A percentile compares a stretch with the other conserved stretches of the same genome.
These are phyloP conservation scores for Mystacornis crossleyi DNA, from an alignment of 2,113 vertebrate genomes.

Conservation along the genomic window DNA sequence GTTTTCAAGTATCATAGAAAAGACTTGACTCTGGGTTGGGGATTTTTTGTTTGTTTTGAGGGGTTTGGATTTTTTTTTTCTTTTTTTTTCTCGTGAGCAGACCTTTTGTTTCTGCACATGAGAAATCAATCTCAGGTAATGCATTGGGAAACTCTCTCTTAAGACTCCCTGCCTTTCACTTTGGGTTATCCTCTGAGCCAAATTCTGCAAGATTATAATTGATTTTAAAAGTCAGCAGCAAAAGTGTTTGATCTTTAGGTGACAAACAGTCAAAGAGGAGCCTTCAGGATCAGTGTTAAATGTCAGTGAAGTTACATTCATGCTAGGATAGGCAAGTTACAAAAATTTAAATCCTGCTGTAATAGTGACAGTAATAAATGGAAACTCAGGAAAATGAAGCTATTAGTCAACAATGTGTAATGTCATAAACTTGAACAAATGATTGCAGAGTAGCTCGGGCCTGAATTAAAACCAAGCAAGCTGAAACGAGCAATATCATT, in stretches of 20 bases:
- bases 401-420: conserved; percentile 30
- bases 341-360: conserved; percentile 35
- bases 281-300: conserved; percentile 42
- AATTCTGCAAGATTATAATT: conserved; percentile 47
- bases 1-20: background rate
- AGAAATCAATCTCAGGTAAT: conserved; percentile 13
- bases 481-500: background rate
- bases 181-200: conserved; percentile 35
- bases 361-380: conserved; percentile 47
- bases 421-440: conserved; percentile 25
- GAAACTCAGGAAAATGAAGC: conserved; percentile 46
- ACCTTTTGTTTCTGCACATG: background rate
- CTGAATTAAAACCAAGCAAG: conserved; percentile 20
- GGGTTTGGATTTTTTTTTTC: background rate
- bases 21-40: background rate
- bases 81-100: background rate
- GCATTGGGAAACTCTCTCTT: background rate
- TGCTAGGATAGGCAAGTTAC: conserved; percentile 19
- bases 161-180: conserved; percentile 10
- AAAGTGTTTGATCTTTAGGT: conserved; percentile 40
- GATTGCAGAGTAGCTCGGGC: background rate
- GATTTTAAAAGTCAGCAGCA: conserved; percentile 56
- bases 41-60: background rate
- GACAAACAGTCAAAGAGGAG: conserved; percentile 27
- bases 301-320: conserved; percentile 25